Percentiles rank a stretch among this genome's conserved stretches.
Evolutionary conservation across 2,113 vertebrate genomes (phyloP).

Genomic region (Euleptes europaea): DNA sequence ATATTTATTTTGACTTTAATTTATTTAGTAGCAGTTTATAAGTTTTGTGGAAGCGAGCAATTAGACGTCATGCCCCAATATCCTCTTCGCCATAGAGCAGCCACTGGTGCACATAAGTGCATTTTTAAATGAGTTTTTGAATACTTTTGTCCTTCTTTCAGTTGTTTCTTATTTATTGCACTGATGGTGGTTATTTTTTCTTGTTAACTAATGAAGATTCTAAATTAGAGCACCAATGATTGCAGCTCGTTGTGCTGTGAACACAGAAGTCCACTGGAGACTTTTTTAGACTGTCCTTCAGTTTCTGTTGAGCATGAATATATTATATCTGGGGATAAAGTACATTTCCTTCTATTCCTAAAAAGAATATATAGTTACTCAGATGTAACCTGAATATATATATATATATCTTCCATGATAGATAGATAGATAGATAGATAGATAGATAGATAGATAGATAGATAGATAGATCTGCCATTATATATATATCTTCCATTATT

Average conservation of each 20-base stretch:
- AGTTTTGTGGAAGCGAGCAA: not conserved
- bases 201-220: not conserved
- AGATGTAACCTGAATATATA: not conserved
- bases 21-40: not conserved
- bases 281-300: not conserved
- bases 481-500: not conserved
- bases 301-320: not conserved
- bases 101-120: not conserved
- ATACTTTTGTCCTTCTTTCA: not conserved
- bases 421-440: no score
- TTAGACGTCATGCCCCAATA: not conserved
- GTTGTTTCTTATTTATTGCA: not conserved
- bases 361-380: not conserved
- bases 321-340: not conserved
- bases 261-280: not conserved
- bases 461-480: no score
- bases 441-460: no score
- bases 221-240: not conserved
- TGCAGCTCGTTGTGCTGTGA: slow-evolving; percentile 1
- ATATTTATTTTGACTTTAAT: not conserved
- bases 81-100: not conserved
- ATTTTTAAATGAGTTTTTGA: not conserved
- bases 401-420: no score
- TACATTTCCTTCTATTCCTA: not conserved
- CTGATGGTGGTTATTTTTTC: not conserved